These are phyloP conservation scores for Tetraodon nigroviridis DNA, from an alignment of 2,113 vertebrate genomes.

Conservation along the genomic window DNA sequence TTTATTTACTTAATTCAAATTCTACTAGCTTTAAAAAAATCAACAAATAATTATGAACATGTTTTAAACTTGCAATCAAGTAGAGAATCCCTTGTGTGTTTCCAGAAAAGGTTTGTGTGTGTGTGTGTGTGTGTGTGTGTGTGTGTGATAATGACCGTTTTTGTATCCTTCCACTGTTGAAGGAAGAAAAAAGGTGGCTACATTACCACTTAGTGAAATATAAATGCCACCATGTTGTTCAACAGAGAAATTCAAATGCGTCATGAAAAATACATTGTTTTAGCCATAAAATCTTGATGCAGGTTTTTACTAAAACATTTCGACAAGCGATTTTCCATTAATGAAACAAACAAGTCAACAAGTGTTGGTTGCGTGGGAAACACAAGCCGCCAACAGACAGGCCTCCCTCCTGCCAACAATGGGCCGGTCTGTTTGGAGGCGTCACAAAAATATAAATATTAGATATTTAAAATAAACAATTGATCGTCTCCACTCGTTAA, in stretches of 20 bases:
- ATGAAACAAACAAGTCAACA: constrained; percentile 77
- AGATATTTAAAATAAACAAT: constrained; percentile 74
- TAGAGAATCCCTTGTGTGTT: constrained; percentile 53
- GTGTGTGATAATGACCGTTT: constrained; percentile 20
- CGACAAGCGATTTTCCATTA: constrained; percentile 72
- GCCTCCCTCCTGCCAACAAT: constrained; percentile 61
- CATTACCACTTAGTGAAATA: constrained; percentile 74
- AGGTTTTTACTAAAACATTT: constrained; percentile 75
- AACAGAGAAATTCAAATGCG: constrained; percentile 75
- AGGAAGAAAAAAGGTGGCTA: constrained; percentile 65
- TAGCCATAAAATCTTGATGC: constrained; percentile 77
- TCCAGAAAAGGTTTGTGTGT: constrained; percentile 39
- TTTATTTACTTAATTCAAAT: too few species aligned
- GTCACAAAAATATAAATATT: constrained; percentile 72
- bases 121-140: not conserved
- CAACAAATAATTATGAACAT: not conserved
- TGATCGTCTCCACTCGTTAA: constrained; percentile 67
- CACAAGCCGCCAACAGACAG: constrained; percentile 65
- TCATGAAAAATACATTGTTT: constrained; percentile 79
- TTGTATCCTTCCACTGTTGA: constrained; percentile 55
- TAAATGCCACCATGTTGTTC: constrained; percentile 73
- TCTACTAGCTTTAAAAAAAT: too few species aligned
- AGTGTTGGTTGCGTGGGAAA: constrained; percentile 50
- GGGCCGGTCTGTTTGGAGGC: constrained; percentile 66
- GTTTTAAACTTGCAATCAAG: constrained; percentile 14